Evolutionary conservation across 2,113 vertebrate genomes (phyloP), one percentile per base, ranked within the genome.

Genomic region (Corythornis vintsioides): DNA sequence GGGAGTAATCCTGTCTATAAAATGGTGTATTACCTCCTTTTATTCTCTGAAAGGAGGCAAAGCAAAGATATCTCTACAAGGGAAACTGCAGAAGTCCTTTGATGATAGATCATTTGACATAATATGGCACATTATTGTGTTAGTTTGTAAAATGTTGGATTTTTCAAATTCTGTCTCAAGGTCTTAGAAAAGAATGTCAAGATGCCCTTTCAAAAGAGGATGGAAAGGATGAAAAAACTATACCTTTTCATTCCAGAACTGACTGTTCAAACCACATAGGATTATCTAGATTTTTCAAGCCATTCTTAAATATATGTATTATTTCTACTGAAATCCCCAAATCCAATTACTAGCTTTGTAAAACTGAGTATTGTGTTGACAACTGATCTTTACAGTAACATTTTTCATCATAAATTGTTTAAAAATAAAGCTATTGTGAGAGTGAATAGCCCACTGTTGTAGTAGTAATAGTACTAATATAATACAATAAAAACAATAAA

Each of bases 281-380:
- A 89, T 79, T 94, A 75, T 76, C 53, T 89, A 85, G 66, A 57
- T 82, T 86, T 93, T 92, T 89, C 57, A 87, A 89, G 65, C 24
- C 3, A 11, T 75, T 87, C 45, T 75, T 79, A 61, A 57, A 15
- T 82, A 63, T 84, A 17, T 64, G 31, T 86, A 42, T 20, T 84
- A 73, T 91, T 92, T 75, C 48, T 89, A 43, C 31, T 31, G 66
- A 82, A 91, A 92, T 94, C 77, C 33, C 21, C 35, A 84, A 94
- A 92, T 91, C 53, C 71, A 76, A 42, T 89, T 94, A 45, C 50
- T 76, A 33, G 31, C 42, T 93, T 66, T 79, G 16, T 71, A 87
- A 91, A 79, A 69, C 29, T 60, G 65, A 91, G n/a, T 59, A 59
- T 82, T 69, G 19, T 69, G 40, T 61, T 14, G 6, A 63, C 42